Evolutionary conservation across 2,113 vertebrate species (phyloP).

Genomic region (Balaenoptera acutorostrata): DNA sequence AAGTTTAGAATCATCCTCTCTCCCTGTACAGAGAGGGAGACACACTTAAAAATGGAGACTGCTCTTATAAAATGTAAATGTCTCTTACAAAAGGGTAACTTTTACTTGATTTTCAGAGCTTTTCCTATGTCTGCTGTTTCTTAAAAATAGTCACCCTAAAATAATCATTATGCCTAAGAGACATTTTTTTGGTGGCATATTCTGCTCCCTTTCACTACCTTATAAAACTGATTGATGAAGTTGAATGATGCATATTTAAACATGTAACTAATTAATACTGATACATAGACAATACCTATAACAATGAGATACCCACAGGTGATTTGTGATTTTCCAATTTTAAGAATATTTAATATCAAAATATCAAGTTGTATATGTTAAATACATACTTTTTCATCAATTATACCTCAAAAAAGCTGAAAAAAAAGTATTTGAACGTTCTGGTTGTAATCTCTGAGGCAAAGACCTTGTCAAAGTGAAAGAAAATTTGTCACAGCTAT

Average conservation of each 20-base stretch:
- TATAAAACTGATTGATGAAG: neutral
- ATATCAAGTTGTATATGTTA: neutral
- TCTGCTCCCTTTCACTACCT: neutral
- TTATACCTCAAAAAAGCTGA: neutral
- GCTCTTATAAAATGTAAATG: neutral
- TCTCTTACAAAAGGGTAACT: neutral
- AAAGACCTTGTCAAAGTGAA: neutral
- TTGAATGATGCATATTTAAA: neutral
- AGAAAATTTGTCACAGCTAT: neutral
- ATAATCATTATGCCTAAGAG: neutral
- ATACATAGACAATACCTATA: neutral
- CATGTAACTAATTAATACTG: neutral
- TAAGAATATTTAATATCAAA: neutral
- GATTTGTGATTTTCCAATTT: neutral
- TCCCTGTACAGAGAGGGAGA: neutral
- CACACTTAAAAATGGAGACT: no score
- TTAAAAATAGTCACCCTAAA: neutral
- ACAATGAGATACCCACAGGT: neutral
- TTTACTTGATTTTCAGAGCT: neutral
- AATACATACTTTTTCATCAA: neutral
- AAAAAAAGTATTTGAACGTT: neutral
- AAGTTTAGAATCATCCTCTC: neutral
- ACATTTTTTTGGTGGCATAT: neutral
- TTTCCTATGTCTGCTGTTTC: neutral
- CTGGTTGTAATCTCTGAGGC: neutral